Evolutionary conservation across 1,140 invertebrate species (phyloP), one percentile per base, ranked within the genome.

Genomic region (Sinonovacula constricta): DNA sequence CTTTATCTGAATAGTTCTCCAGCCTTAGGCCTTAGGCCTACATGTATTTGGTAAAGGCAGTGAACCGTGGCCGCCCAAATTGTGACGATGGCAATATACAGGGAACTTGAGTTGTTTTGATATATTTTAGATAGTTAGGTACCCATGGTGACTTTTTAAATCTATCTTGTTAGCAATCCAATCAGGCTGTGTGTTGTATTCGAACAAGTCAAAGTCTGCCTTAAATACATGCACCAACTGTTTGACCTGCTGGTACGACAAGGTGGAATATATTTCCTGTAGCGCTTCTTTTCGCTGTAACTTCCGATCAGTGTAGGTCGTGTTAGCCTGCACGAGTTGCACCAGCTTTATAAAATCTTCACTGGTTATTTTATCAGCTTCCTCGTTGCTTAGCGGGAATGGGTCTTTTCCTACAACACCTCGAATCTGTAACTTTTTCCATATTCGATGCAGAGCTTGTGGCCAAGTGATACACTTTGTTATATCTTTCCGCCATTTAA

Each of bases 371-470:
- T 22, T 65, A 15, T 18, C 34, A 3, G 60, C 26, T 18, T 45
- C 59, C 5, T 31, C 15, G 2, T 22, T 30, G 14, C 24, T 54
- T 53, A 74, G 28, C 15, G 60, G 71, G 34, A 65, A 74, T 36
- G 22, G 39, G 12, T 65, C 18, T 39, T 53, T 54, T 28, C 22
- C 45, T 22, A 74, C 65, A 15, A 74, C 14, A 4, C 59, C 71
- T 24, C 60, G 24, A 34, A 74, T 63, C 26, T 74, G 71, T 22
- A 74, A 57, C n/a, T 74, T 74, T 26, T 60, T 30, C 71, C 71
- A 74, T 10, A 65, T 54, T 26, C 71, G 51, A 12, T 31, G 24
- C n/a, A 53, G 31, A 0, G 71, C 59, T 39, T 74, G 39, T 31
- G 36, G 4, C 59, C 59, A 74, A 3, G 31, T 4, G 31, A 74